A percentile compares a stretch with the other conserved stretches of the same genome.
phyloP scores from a whole-genome alignment of 1,140 invertebrate genomes.

The Doryteuthis pealeii region DNA sequence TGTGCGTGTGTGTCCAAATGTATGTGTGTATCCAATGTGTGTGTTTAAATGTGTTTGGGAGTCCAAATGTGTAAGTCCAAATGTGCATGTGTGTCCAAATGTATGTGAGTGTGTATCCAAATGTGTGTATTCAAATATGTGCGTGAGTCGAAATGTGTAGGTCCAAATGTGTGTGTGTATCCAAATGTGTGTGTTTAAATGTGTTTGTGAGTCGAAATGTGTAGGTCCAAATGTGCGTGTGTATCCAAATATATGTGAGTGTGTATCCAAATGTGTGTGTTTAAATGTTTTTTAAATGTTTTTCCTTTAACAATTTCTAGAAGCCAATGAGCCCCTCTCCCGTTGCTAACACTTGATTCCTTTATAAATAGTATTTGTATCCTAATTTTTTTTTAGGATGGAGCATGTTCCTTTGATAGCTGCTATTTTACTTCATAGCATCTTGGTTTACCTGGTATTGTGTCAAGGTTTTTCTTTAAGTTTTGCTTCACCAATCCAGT shows the following conservation, averaged over 20 bases:
- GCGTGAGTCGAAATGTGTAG: neutral
- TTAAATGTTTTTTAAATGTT: neutral
- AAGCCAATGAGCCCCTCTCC: too few species aligned
- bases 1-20: too few species aligned
- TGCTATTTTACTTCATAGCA: too few species aligned
- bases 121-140: neutral
- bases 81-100: neutral
- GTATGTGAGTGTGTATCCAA: neutral
- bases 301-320: too few species aligned
- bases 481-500: too few species aligned
- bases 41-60: neutral
- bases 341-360: too few species aligned
- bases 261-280: neutral
- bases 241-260: neutral
- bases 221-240: neutral
- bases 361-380: too few species aligned
- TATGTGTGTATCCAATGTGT: too few species aligned
- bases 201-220: neutral
- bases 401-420: too few species aligned
- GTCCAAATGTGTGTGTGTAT: neutral
- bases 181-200: neutral
- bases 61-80: neutral
- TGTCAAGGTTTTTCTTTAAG: too few species aligned
- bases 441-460: too few species aligned
- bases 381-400: too few species aligned